Percentiles rank a stretch among this genome's conserved stretches.
Conservation (phyloP, 2,113 vertebrate genomes). For the Gambusia holbrooki region DNA sequence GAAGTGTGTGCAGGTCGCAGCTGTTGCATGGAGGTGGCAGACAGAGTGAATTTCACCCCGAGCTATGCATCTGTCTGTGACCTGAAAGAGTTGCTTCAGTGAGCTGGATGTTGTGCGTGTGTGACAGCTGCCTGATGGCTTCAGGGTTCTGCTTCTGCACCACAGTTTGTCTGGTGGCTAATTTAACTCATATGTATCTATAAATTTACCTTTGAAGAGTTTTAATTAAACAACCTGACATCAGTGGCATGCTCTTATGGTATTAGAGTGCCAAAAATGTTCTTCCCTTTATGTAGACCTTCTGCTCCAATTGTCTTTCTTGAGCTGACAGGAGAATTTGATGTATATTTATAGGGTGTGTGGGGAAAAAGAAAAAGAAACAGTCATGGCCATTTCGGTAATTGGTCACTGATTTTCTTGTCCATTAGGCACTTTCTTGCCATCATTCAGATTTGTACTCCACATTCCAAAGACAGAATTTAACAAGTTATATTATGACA, state of each 20-base stretch:
- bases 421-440: conserved; percentile 48
- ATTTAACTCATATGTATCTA: conserved; percentile 27
- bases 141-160: conserved; percentile 20
- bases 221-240: not conserved
- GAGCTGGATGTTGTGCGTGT: conserved; percentile 64
- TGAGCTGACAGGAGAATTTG: conserved; percentile 31
- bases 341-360: conserved; percentile 51
- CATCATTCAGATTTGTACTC: conserved; percentile 33
- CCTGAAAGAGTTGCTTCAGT: conserved; percentile 54
- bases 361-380: conserved; percentile 21
- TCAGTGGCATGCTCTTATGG: not conserved
- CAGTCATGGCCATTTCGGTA: conserved; percentile 40
- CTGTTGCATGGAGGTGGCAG: conserved; percentile 67
- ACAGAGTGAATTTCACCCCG: conserved; percentile 56
- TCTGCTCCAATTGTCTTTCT: conserved; percentile 6
- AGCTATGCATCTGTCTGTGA: conserved; percentile 62
- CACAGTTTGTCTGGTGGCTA: conserved; percentile 23
- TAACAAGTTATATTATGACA: conserved; percentile 33
- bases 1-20: conserved; percentile 57
- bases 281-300: conserved; percentile 38
- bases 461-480: conserved; percentile 36
- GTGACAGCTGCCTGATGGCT: conserved; percentile 65
- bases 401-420: conserved; percentile 55
- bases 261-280: not conserved
- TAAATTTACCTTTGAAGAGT: conserved; percentile 30